Base-by-base conservation (phyloP, 2,888 invertebrate genomes). In the Cephalotes varians region DNA sequence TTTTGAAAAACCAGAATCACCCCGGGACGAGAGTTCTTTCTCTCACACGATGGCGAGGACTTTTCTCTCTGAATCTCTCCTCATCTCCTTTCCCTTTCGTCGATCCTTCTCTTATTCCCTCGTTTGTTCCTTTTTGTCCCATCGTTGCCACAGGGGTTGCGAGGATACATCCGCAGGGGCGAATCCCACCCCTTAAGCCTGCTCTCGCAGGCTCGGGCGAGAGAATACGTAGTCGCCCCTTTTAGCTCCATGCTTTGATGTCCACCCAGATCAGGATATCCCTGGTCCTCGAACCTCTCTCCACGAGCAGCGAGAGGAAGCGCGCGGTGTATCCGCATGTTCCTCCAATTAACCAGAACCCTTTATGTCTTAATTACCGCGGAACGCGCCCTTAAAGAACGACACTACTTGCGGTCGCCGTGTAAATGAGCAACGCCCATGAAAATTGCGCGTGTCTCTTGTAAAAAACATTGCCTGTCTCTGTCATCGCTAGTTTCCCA, bases 291-390 rank as follows among this genome's bases (percentile, higher is more conserved):
- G 85, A 89, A 81, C 76, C 69, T 77, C 51, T 67, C 37, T 65
- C 67, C 51, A 51, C 51, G 40, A 44, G 9, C 15, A 34, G 67
- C 44, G 64, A 67, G 47, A 79, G n/a, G 54, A 56, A 72, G n/a
- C 83, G 67, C 85, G 85, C 85, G 80, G 69, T 82, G 84, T 82
- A 81, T 80, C 77, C 77, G 83, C 83, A 76, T 77, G 72, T 65
- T 83, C 88, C 89, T 84, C 92, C 91, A 91, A 91, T 91, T 91
- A 91, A 91, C 83, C 91, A 82, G 84, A 71, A 83, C 86, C 90
- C 91, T 88, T 91, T 89, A 86, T 87, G 87, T 91, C 91, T 91
- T 90, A 85, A 91, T 91, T 91, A 91, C 90, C 85, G 84, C 84
- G 84, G 65, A 67, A 74, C 62, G 84, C 31, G 58, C 64, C 56